Base-by-base conservation (phyloP, 2,797 vertebrate species). In the Alcedo quadribrachys region DNA sequence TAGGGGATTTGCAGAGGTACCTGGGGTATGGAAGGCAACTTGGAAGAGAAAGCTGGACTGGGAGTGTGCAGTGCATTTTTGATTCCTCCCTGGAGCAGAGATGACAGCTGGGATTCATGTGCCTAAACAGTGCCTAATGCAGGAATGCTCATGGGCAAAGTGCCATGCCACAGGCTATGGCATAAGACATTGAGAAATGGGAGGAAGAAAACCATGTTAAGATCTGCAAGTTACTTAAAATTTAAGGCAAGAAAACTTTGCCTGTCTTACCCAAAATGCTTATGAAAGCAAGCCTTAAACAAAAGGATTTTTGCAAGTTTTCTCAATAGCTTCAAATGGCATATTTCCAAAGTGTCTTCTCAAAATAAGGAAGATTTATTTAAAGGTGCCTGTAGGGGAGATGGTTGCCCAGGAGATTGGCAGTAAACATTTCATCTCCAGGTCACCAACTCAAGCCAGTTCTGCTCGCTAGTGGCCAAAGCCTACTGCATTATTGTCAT, bases 351-450 rank as follows among this genome's bases (percentile, higher is more conserved):
- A 83, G 40, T 15, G 78, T 53, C 84, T 78, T 88, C 78, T 66
- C 43, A 67, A 85, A 92, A 86, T 51, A 88, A 53, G 51, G 74
- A 54, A 91, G 66, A 89, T 94, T 94, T 92, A 95, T 89, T 87
- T 53, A 85, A 94, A 96, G 79, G 86, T 96, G 94, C 92, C 94
- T 95, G 88, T 78, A 95, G 93, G 90, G 94, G 90, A 93, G 88
- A 80, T 93, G 94, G 90, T 95, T 94, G 76, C 92, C 94, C 11
- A 16, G 95, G 92, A 93, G 92, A 96, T 14, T 60, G 92, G 51
- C 81, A 90, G 79, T 93, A 91, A 95, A 95, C 88, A 94, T 90
- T 92, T 94, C 88, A 89, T 83, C 81, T 90, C 58, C 58, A 62
- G 92, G 92, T 93, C 92, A 82, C 69, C 54, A 89, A 70, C 85